Conservation (phyloP, 1,140 invertebrate species). For the Proales similis region DNA sequence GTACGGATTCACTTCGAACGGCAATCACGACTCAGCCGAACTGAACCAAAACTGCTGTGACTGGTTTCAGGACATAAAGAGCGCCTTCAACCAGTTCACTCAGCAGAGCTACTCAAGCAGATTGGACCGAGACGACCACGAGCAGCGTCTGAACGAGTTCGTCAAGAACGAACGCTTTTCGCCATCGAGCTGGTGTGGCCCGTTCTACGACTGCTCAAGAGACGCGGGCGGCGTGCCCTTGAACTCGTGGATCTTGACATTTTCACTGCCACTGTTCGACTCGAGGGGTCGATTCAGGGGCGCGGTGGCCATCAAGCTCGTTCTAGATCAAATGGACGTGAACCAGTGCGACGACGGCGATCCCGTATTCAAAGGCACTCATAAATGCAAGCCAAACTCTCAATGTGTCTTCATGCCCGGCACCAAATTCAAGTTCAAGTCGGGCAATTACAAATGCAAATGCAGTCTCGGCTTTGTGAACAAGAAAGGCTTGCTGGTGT, state of each 20-base stretch:
- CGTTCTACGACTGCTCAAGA: slow-evolving; percentile 20
- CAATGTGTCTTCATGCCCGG: slow-evolving; percentile 4
- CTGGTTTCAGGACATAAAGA: neutral
- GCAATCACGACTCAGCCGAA: too few relatives aligned
- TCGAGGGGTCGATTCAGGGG: slow-evolving; percentile 3
- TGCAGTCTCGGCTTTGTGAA: slow-evolving; percentile 14
- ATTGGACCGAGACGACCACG: neutral
- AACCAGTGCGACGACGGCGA: slow-evolving; percentile 29
- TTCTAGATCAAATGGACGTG: slow-evolving; percentile 6
- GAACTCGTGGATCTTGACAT: slow-evolving; percentile 16
- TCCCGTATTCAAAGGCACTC: slow-evolving; percentile 13
- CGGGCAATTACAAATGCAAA: slow-evolving; percentile 22
- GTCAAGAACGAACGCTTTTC: neutral
- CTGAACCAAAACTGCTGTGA: too few relatives aligned
- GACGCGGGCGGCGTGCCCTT: neutral
- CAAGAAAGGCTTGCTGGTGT: neutral
- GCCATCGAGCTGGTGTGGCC: slow-evolving; percentile 2
- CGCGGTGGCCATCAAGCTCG: slow-evolving; percentile 7
- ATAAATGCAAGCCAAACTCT: slow-evolving; percentile 9
- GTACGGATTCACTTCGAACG: too few relatives aligned
- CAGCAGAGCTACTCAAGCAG: neutral
- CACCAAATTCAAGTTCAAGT: neutral
- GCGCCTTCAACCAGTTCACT: neutral
- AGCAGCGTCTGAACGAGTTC: neutral
- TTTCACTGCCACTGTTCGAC: slow-evolving; percentile 10